phyloP scores from a whole-genome alignment of 2,113 vertebrate genomes.

The Fregata magnificens region DNA sequence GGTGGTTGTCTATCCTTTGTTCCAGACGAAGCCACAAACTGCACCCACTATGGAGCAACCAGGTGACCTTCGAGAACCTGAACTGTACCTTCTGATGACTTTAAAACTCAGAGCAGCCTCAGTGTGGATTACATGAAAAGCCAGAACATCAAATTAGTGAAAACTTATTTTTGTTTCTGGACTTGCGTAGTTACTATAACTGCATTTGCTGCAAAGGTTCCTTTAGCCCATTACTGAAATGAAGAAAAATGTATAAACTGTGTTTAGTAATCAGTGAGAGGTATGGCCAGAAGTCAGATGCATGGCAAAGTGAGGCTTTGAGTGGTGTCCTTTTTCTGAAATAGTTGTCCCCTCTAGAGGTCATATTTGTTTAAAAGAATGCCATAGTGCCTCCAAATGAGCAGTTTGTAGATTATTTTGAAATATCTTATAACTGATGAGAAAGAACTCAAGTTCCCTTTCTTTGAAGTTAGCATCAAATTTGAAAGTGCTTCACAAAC shows the following conservation, averaged over 20 bases:
- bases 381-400: background rate
- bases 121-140: background rate
- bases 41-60: background rate
- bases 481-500: background rate
- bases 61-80: background rate
- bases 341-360: background rate
- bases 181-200: background rate
- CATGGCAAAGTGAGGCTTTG: background rate
- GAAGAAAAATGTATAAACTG: background rate
- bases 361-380: background rate
- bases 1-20: background rate
- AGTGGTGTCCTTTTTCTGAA: background rate
- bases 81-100: background rate
- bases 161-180: background rate
- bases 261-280: background rate
- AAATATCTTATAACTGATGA: background rate
- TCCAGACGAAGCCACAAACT: background rate
- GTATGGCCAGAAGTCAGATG: background rate
- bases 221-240: background rate
- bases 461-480: background rate
- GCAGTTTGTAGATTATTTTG: background rate
- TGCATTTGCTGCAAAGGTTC: background rate
- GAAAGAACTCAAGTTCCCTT: background rate
- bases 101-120: background rate
- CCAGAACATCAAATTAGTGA: background rate